Evolutionary conservation across 2,797 vertebrate genomes (phyloP).

Genomic region (Lithobates sylvaticus): DNA sequence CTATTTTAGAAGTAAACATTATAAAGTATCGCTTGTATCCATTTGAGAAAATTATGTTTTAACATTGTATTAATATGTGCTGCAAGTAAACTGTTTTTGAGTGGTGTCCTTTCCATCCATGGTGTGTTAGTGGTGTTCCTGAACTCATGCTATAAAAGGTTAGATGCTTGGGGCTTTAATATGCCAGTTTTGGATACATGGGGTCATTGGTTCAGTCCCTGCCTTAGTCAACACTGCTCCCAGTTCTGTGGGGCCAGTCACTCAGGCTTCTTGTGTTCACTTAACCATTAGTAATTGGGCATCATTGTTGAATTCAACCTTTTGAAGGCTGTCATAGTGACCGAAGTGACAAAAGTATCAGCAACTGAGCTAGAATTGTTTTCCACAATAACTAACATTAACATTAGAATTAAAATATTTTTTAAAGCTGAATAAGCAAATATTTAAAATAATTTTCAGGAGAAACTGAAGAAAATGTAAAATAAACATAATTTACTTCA

Average conservation of each 20-base stretch:
- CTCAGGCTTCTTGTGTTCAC: slow-evolving; percentile 38
- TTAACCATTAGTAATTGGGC: slow-evolving; percentile 43
- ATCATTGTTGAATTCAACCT: slow-evolving; percentile 40
- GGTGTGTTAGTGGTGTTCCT: slow-evolving; percentile 7
- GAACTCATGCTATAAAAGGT: slow-evolving; percentile 19
- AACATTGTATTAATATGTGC: neutral
- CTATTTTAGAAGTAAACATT: too few relatives aligned
- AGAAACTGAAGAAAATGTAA: too few relatives aligned
- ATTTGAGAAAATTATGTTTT: neutral
- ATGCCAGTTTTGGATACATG: slow-evolving; percentile 38
- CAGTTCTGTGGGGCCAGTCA: slow-evolving; percentile 46
- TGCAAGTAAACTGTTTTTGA: neutral
- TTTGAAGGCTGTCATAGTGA: slow-evolving; percentile 47
- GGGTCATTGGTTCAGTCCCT: slow-evolving; percentile 36
- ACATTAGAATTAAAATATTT: neutral
- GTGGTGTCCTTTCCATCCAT: slow-evolving; percentile 22
- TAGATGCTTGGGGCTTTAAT: slow-evolving; percentile 36
- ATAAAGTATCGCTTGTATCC: too few relatives aligned
- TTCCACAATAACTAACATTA: neutral
- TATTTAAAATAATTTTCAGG: too few relatives aligned
- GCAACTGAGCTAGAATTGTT: neutral
- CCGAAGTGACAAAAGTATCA: slow-evolving; percentile 35
- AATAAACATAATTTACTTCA: too few relatives aligned
- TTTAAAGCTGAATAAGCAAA: too few relatives aligned
- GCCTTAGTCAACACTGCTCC: slow-evolving; percentile 22